These are phyloP conservation scores for Stercorarius parasiticus DNA, from an alignment of 2,113 vertebrate genomes.

Conservation along the genomic window DNA sequence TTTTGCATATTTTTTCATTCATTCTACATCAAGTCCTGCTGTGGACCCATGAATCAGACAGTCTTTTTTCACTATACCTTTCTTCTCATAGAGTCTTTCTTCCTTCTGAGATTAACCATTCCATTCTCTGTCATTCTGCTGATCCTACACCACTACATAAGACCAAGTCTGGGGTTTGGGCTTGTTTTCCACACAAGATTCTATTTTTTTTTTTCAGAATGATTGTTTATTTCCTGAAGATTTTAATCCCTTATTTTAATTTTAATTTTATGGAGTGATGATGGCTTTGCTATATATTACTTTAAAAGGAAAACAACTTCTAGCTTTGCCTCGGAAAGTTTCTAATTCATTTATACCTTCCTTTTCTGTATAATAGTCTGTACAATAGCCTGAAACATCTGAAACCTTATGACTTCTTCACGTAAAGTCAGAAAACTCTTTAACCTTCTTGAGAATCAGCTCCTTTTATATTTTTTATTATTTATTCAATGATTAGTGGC, in stretches of 20 bases:
- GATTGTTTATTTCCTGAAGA: background rate
- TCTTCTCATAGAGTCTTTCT: background rate
- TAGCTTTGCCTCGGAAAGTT: background rate
- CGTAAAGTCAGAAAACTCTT: background rate
- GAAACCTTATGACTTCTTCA: background rate
- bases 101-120: background rate
- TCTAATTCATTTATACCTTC: background rate
- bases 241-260: background rate
- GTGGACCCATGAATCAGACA: background rate
- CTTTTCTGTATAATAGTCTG: background rate
- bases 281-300: background rate
- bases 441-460: background rate
- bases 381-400: background rate
- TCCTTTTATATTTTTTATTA: background rate
- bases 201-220: background rate
- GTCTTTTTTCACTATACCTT: background rate
- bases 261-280: background rate
- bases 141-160: background rate
- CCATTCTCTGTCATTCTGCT: background rate
- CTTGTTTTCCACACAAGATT: background rate
- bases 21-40: background rate
- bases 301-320: background rate
- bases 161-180: background rate
- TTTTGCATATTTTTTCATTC: background rate
- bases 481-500: background rate